A percentile compares a stretch with the other conserved stretches of the same genome.
phyloP scores from a whole-genome alignment of 2,888 invertebrate species.

The Amiota minor region DNA sequence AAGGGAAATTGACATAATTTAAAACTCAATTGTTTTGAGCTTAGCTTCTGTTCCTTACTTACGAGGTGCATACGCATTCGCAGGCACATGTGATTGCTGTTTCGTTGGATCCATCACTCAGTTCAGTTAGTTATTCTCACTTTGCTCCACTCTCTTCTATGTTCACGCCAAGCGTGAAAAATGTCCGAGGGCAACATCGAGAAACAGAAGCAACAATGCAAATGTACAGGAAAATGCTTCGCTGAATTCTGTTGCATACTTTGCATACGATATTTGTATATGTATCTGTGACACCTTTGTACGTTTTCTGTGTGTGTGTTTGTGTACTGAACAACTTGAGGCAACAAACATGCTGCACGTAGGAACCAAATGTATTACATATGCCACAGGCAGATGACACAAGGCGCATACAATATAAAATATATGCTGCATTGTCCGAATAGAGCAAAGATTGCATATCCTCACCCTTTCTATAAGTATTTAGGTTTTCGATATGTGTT shows the following conservation, averaged over 20 bases:
- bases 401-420: neutral
- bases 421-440: slow-evolving; percentile 1
- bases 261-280: too few relatives aligned
- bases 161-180: neutral
- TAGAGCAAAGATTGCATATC: slow-evolving; percentile 14
- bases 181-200: neutral
- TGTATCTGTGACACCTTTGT: too few relatives aligned
- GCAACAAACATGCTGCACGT: neutral
- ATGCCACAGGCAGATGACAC: slow-evolving; percentile 11
- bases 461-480: too few relatives aligned
- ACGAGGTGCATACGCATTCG: neutral
- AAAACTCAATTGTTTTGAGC: slow-evolving; percentile 1
- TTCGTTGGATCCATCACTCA: neutral
- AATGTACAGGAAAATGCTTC: too few relatives aligned
- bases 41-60: neutral
- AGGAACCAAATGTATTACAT: slow-evolving; percentile 5
- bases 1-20: neutral
- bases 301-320: too few relatives aligned
- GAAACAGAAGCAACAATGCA: too few relatives aligned
- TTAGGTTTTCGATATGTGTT: neutral
- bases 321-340: too few relatives aligned
- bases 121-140: neutral
- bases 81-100: neutral
- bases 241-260: too few relatives aligned
- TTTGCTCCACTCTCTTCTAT: too few relatives aligned